Base-by-base conservation (phyloP, 2,888 invertebrate species). In the Uropetala carovei region DNA sequence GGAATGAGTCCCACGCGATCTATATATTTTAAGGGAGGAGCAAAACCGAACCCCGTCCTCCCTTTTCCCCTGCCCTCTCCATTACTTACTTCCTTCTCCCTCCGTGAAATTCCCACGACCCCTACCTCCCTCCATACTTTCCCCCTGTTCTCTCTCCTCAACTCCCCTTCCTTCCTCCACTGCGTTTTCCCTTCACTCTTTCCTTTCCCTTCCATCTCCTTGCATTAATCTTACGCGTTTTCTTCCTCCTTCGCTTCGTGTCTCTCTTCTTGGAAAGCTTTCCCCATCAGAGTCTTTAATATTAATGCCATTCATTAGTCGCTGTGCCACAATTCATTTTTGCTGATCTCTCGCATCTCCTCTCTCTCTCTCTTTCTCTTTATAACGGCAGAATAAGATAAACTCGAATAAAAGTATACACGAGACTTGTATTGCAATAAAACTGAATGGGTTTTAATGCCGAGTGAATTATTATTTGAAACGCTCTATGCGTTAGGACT, bases 1-100 rank as follows among this genome's bases (percentile, higher is more conserved):
- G 27, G 75, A 75, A 75, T 75, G 75, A 75, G 75, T 75, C 75
- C 75, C 75, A 75, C 75, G 75, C 75, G 75, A 75, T 27, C 75
- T 75, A 75, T 75, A 75, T 75, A 75, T 75, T 75, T 75, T 75
- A 75, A 75, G 75, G 27, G 75, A 68, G 68, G 7, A n/a, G n/a
- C 16, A 16, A 16, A 64, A 18, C n/a, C 68, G 18, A n/a, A n/a
- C 64, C 68, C 16, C 18, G 14, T 16, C 75, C 22, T 27, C 75
- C 75, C 13, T 27, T 22, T 75, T 75, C 43, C 43, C 43, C 43
- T 43, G 1, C 43, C 27, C 22, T 11, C 27, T 75, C 75, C 14
- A 43, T 27, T 75, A 75, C 75, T 75, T 43, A 43, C 5, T 75
- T 75, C 75, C 75, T 27, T 43, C 43, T 75, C 22, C 5, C 27